Percentiles rank a stretch among this genome's conserved stretches.
Conservation (phyloP, 2,113 vertebrate species). For the Leptobrachium ailaonicum region DNA sequence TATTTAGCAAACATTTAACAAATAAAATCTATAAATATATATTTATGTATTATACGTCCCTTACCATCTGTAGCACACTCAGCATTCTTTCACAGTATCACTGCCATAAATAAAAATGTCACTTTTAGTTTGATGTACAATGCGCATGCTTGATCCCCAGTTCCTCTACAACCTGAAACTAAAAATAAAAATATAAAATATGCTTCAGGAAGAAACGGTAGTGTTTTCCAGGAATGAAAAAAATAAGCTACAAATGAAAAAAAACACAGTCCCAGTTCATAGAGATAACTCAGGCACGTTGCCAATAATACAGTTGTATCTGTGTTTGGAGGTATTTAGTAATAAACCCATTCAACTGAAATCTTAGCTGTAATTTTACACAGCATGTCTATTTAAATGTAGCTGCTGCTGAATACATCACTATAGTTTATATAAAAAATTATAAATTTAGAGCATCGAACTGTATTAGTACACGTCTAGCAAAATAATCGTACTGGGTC, state of each 20-base stretch:
- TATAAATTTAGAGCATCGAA: no score
- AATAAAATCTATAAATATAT: no score
- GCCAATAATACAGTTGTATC: conserved; percentile 70
- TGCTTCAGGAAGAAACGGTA: not conserved
- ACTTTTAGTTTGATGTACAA: not conserved
- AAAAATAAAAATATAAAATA: not conserved
- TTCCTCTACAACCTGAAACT: not conserved
- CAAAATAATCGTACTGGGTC: no score
- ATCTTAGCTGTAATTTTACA: not conserved
- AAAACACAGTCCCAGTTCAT: conserved; percentile 64
- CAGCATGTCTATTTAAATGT: not conserved
- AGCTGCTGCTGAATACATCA: no score
- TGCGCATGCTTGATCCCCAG: not conserved
- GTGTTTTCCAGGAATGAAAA: not conserved
- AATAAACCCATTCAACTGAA: conserved; percentile 7
- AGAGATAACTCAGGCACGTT: conserved; percentile 53
- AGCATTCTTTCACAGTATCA: not conserved
- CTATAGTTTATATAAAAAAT: no score
- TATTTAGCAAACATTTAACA: no score
- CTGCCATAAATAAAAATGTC: not conserved
- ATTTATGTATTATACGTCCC: not conserved
- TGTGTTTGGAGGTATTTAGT: conserved; percentile 6
- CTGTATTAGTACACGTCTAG: no score
- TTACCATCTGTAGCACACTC: not conserved
- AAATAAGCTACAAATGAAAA: conserved; percentile 2